These are phyloP conservation scores for Lagocephalus sceleratus DNA, from an alignment of 2,797 vertebrate species.

Conservation along the genomic window DNA sequence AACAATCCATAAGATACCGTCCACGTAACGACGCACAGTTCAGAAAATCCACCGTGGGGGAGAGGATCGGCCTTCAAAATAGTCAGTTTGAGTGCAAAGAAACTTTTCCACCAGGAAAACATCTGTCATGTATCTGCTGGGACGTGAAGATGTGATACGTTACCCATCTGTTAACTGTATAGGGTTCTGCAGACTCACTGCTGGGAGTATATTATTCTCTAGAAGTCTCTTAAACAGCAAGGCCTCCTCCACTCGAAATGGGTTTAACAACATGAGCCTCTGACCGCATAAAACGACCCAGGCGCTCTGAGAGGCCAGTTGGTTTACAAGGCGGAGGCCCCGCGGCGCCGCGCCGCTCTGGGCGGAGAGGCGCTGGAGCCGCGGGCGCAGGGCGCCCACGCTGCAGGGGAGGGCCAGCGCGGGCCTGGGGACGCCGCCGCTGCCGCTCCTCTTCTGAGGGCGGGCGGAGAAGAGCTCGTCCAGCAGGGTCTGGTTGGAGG, in stretches of 20 bases:
- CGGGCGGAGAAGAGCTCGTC: slow-evolving; percentile 83
- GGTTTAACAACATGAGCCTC: slow-evolving; percentile 87
- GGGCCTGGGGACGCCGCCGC: slow-evolving; percentile 42
- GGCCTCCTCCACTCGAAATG: slow-evolving; percentile 90
- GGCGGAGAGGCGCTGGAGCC: slow-evolving; percentile 67
- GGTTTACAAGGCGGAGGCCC: slow-evolving; percentile 80
- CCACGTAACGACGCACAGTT: not conserved
- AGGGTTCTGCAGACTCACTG: slow-evolving; percentile 82
- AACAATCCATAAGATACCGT: not conserved
- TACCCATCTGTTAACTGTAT: slow-evolving; percentile 90
- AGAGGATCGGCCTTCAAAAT: slow-evolving; percentile 1
- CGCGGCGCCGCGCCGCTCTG: slow-evolving; percentile 54
- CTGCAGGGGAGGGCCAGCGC: slow-evolving; percentile 79
- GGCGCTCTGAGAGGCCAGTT: slow-evolving; percentile 83
- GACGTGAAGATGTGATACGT: slow-evolving; percentile 47
- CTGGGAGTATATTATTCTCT: slow-evolving; percentile 87
- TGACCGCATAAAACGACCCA: slow-evolving; percentile 85
- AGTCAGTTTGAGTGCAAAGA: not conserved
- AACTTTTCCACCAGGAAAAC: slow-evolving; percentile 8
- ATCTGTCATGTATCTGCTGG: slow-evolving; percentile 28
- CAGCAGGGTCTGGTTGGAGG: slow-evolving; percentile 85
- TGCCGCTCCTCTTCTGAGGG: slow-evolving; percentile 72
- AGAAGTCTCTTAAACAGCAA: slow-evolving; percentile 88
- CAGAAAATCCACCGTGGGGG: not conserved
- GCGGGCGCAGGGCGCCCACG: slow-evolving; percentile 76